phyloP scores from a whole-genome alignment of 2,888 invertebrate species.

The Loripinus fragilis region DNA sequence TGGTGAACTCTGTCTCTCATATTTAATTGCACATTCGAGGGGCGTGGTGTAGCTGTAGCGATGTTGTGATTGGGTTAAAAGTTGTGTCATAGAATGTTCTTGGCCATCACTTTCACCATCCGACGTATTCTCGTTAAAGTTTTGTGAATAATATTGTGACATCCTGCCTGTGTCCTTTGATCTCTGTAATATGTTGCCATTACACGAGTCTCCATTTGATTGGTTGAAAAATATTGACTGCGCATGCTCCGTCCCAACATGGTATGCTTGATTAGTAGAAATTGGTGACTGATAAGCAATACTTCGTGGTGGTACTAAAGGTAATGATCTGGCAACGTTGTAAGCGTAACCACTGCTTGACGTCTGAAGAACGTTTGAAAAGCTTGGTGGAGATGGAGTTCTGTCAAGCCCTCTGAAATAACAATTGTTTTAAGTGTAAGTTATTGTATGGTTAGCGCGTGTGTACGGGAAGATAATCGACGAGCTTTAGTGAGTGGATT shows the following conservation, averaged over 20 bases:
- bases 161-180: conserved; percentile 6
- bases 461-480: no score
- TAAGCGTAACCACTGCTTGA: conserved; percentile 18
- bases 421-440: no score
- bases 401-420: conserved; percentile 39
- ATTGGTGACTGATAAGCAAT: not conserved
- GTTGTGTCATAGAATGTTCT: not conserved
- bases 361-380: conserved; percentile 23
- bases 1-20: conserved; percentile 6
- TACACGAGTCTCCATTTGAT: not conserved
- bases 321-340: not conserved
- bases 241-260: not conserved
- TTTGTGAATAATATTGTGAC: conserved; percentile 22
- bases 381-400: conserved; percentile 39
- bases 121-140: not conserved
- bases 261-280: conserved; percentile 16
- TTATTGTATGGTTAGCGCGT: no score
- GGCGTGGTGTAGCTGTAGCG: not conserved
- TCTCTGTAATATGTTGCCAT: not conserved
- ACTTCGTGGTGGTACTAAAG: not conserved
- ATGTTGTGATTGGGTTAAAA: not conserved
- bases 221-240: conserved; percentile 1
- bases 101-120: not conserved
- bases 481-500: no score
- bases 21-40: not conserved